Evolutionary conservation across 2,888 invertebrate genomes (phyloP).

Genomic region (Acanthopleura granulata): DNA sequence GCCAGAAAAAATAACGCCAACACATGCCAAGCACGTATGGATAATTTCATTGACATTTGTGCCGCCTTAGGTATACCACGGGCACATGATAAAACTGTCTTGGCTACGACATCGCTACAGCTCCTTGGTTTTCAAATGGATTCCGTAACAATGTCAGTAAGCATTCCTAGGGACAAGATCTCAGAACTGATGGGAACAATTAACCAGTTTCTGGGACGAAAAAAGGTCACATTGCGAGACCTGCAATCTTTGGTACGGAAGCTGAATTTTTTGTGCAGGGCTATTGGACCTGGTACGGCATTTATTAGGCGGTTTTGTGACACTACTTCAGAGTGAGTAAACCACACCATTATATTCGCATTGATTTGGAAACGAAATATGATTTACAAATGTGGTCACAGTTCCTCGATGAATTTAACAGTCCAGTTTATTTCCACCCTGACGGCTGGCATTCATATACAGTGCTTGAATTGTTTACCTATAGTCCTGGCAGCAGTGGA

Average conservation of each 20-base stretch:
- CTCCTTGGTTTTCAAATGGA: slow-evolving; percentile 29
- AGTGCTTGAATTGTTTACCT: slow-evolving; percentile 21
- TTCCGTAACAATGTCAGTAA: slow-evolving; percentile 22
- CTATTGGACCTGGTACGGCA: slow-evolving; percentile 23
- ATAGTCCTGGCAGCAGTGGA: not conserved
- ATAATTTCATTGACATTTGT: not conserved
- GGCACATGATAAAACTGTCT: slow-evolving; percentile 25
- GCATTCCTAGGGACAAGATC: slow-evolving; percentile 25
- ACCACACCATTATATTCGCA: slow-evolving; percentile 21
- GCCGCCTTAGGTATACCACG: not conserved
- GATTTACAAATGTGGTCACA: slow-evolving; percentile 25
- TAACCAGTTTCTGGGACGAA: not conserved
- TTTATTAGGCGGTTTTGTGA: slow-evolving; percentile 27
- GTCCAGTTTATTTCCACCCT: no score
- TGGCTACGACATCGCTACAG: slow-evolving; percentile 17
- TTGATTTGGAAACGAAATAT: slow-evolving; percentile 21
- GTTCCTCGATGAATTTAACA: slow-evolving; percentile 27
- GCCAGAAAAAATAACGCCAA: not conserved
- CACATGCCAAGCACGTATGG: not conserved
- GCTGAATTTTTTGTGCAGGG: slow-evolving; percentile 25
- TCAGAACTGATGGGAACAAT: slow-evolving; percentile 12
- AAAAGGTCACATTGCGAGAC: slow-evolving; percentile 24
- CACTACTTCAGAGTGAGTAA: slow-evolving; percentile 11
- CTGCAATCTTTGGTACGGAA: slow-evolving; percentile 26
- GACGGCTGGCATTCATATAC: slow-evolving; percentile 10